A percentile compares a stretch with the other conserved stretches of the same genome.
Evolutionary conservation across 2,888 invertebrate genomes (phyloP).

Genomic region (Rhamphomyia laevipes): DNA sequence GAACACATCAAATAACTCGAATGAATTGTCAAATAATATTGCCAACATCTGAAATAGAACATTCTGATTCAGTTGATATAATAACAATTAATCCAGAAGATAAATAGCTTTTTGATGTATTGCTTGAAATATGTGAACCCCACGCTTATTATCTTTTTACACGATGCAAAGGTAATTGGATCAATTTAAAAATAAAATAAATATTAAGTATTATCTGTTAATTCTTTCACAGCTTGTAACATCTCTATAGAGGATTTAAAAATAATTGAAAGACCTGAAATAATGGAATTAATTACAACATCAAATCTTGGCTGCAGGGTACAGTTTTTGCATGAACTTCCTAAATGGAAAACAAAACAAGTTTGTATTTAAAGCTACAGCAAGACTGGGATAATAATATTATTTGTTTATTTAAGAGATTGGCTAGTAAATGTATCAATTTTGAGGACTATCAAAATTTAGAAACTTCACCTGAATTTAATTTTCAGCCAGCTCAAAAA

Average conservation of each 20-base stretch:
- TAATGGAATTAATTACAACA: background rate
- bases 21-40: too few relatives aligned
- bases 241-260: background rate
- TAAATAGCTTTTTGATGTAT: background rate
- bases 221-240: background rate
- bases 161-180: background rate
- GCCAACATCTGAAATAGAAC: too few relatives aligned
- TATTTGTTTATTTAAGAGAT: too few relatives aligned
- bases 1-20: too few relatives aligned
- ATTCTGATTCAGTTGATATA: background rate
- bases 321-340: background rate
- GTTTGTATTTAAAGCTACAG: background rate
- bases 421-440: too few relatives aligned
- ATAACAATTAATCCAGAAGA: background rate
- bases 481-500: too few relatives aligned
- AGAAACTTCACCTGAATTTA: too few relatives aligned
- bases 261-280: background rate
- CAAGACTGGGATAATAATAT: too few relatives aligned
- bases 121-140: background rate
- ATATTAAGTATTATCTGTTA: background rate
- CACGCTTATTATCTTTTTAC: background rate
- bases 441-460: too few relatives aligned
- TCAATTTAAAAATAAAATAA: too few relatives aligned
- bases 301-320: background rate
- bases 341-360: background rate